phyloP scores from a whole-genome alignment of 2,797 vertebrate species.

The Syngnathus rostellatus region DNA sequence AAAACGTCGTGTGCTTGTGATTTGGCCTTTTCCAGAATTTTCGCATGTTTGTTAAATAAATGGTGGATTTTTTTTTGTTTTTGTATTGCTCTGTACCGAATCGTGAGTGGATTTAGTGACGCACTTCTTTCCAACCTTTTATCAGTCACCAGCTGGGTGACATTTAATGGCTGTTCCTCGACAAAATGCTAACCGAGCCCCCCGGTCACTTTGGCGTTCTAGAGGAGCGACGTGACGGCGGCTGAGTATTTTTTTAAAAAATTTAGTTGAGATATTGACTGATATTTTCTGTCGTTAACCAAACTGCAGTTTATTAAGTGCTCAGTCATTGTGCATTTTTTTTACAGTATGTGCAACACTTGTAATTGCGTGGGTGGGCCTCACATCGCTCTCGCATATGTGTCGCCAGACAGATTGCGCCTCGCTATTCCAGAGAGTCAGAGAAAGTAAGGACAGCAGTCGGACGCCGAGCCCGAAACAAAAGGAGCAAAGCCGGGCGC shows the following conservation, averaged over 20 bases:
- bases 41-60: too few relatives aligned
- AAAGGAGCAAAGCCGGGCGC: not conserved
- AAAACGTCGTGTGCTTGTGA: too few relatives aligned
- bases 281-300: not conserved
- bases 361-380: not conserved
- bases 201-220: not conserved
- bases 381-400: not conserved
- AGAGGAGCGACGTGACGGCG: not conserved
- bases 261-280: not conserved
- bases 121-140: slow-evolving; percentile 1
- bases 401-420: not conserved
- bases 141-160: slow-evolving; percentile 8
- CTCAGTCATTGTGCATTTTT: not conserved
- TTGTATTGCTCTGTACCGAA: too few relatives aligned
- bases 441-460: not conserved
- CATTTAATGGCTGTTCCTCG: slow-evolving; percentile 3
- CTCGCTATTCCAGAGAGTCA: not conserved
- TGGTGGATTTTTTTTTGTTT: too few relatives aligned
- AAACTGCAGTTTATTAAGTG: not conserved
- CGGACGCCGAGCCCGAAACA: not conserved
- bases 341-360: not conserved
- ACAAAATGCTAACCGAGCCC: slow-evolving; percentile 2
- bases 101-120: too few relatives aligned
- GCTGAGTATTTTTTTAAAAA: too few relatives aligned
- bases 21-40: too few relatives aligned